Evolutionary conservation across 2,888 invertebrate species (phyloP), one percentile per base, ranked within the genome.

Genomic region (Trissolcus brochymenae): DNA sequence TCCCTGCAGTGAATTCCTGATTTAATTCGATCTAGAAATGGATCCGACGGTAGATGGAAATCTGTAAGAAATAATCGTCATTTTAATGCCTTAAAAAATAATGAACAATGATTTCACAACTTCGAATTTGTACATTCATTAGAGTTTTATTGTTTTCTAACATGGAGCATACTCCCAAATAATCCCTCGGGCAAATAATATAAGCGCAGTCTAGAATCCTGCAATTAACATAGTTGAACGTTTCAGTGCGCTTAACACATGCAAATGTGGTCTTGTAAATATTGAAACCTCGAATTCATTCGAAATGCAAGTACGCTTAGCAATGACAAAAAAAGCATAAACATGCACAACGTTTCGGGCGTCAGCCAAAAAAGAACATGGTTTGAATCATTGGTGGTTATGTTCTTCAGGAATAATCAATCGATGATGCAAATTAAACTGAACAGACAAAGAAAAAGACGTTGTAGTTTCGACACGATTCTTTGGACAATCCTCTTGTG

Each of bases 321-420:
- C 76, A 64, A 67, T 70, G 76, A 70, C 67, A 76, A 74, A 71
- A 71, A 79, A 66, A 73, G 59, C 66, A 71, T 73, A 70, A 70
- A 76, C 68, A 70, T 66, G 72, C 61, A 70, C 61, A 43, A 54
- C 57, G 49, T 62, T 70, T 66, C 68, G 57, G 76, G 50, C 57
- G 49, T 25, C 71, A 40, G 54, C 64, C 61, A 77, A 75, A 71
- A 60, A 62, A 43, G 29, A 35, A 55, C 68, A 65, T 64, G 60
- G 50, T 41, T 50, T 64, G 72, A 65, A 66, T 75, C 74, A 72
- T 55, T 41, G 35, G n/a, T 71, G 65, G 43, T 74, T 66, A 74
- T 74, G 70, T 57, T 74, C 25, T 25, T 54, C 19, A 66, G 41
- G 72, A 77, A 75, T 76, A 70, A 66, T 62, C 66, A 79, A 76